Base-by-base conservation (phyloP, 2,797 vertebrate genomes). In the Pogonophryne albipinna region DNA sequence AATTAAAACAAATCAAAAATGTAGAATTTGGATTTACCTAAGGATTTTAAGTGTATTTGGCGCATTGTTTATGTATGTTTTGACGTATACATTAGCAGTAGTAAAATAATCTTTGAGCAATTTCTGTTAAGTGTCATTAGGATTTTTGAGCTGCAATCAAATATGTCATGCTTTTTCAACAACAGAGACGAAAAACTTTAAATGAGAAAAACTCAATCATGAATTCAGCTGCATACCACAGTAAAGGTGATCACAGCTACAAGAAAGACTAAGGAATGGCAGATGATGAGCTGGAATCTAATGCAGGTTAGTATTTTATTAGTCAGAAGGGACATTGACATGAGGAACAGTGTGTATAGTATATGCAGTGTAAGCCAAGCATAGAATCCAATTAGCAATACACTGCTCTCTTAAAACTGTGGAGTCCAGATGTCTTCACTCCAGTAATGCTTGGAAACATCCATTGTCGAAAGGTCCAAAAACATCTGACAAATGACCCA, bases 401-500 rank as follows among this genome's bases (percentile, higher is more conserved):
- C 38, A 10, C 11, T 60, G 38, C 23, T 67, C n/a, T 68, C 4
- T 49, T 53, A 53, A 62, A 52, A 62, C 5, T 59, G 63, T 20
- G 19, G 64, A 14, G 17, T 72, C 19, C 27, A 16, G 49, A 14
- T 69, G 44, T 69, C 71, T 68, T 80, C 6, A 49, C 56, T 71
- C 15, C 51, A 59, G 27, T 60, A 57, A 53, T 56, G 27, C 65
- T 50, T 63, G 53, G 14, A 5, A 46, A 19, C 12, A 19, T 59
- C 67, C 31, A 53, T 49, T 38, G 44, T 68, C 10, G 11, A 63
- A 79, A 83, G 71, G 66, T 53, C 69, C 45, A 57, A 81, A 78
- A 79, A 59, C 53, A 70, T 83, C 66, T 78, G 66, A 84, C 60
- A 67, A 80, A 67, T 60, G 50, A 83, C 53, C 57, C 38, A 2